Percentiles rank a stretch among this genome's conserved stretches.
These are phyloP conservation scores for Brachionus manjavacas DNA, from an alignment of 1,140 invertebrate species.

Conservation along the genomic window DNA sequence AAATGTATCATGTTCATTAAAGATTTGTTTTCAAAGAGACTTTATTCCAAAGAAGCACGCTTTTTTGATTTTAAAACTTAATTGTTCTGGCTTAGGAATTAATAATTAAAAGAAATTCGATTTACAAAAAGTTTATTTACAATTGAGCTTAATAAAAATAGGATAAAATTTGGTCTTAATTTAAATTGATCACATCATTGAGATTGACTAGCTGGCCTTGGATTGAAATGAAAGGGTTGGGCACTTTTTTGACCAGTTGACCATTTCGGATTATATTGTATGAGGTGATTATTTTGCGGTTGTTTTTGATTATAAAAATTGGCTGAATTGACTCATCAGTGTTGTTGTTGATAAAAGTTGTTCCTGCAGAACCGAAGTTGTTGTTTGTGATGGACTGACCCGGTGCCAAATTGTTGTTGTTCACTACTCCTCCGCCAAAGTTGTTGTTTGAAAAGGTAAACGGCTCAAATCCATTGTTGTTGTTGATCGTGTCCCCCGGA, in stretches of 20 bases:
- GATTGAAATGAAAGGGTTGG: background rate
- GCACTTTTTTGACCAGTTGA: background rate
- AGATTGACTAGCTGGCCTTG: background rate
- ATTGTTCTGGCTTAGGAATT: no score
- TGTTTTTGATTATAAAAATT: background rate
- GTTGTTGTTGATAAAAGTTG: slow-evolving; percentile 32
- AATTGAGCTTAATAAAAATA: background rate
- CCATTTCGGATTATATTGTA: background rate
- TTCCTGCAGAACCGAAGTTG: background rate
- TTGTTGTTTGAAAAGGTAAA: slow-evolving; percentile 32
- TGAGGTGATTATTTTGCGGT: background rate
- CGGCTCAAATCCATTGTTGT: background rate
- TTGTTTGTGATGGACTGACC: slow-evolving; percentile 28
- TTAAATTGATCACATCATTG: slow-evolving; percentile 12
- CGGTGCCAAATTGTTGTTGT: slow-evolving; percentile 15
- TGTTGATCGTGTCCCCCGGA: background rate
- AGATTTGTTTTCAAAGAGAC: no score
- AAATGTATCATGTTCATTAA: no score
- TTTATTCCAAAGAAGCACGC: no score
- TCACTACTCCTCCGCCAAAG: slow-evolving; percentile 8
- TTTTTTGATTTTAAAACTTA: no score
- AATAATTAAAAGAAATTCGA: background rate
- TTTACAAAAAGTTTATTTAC: background rate
- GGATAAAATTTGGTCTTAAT: background rate
- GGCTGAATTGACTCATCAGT: background rate